Percentiles rank a stretch among this genome's conserved stretches.
phyloP scores from a whole-genome alignment of 2,113 vertebrate genomes.

The cat (Felis catus) region F.catus_Fca126_mat1.0 CM031412.1:100148001-100148500 shows the following conservation, averaged over 20 bases:
- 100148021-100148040: not conserved
- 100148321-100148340: slow-evolving; percentile 81
- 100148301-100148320: slow-evolving; percentile 88
- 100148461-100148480: slow-evolving; percentile 73
- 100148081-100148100: not conserved
- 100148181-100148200: slow-evolving; percentile 60
- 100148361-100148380: slow-evolving; percentile 84
- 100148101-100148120: not conserved
- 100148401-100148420: slow-evolving; percentile 33
- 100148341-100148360: slow-evolving; percentile 86
- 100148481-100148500: slow-evolving; percentile 71
- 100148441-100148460: slow-evolving; percentile 52
- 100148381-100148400: slow-evolving; percentile 74
- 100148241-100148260: slow-evolving; percentile 80
- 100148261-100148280: slow-evolving; percentile 83
- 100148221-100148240: slow-evolving; percentile 54
- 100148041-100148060: not conserved
- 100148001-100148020: not conserved
- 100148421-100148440: slow-evolving; percentile 80
- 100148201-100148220: slow-evolving; percentile 65
- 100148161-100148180: slow-evolving; percentile 64
- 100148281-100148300: slow-evolving; percentile 87
- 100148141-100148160: not conserved
- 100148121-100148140: slow-evolving; percentile 1
- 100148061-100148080: not conserved